A percentile compares a stretch with the other conserved stretches of the same genome.
Conservation (phyloP, 2,113 vertebrate genomes). For the Macrotus californicus region DNA sequence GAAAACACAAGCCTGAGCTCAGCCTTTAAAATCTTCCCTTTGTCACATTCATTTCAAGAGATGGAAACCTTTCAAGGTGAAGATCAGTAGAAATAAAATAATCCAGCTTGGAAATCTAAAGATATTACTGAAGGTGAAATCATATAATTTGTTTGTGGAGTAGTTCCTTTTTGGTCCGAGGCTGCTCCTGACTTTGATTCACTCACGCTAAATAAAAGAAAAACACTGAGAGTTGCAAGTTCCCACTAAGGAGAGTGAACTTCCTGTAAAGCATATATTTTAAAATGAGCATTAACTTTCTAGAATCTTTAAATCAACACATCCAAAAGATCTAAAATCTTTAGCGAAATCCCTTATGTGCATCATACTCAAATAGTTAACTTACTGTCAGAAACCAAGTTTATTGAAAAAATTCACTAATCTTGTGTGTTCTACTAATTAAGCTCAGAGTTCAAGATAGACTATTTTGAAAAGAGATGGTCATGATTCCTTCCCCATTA, state of each 20-base stretch:
- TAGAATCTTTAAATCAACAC: slow-evolving; percentile 24
- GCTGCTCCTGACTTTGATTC: slow-evolving; percentile 46
- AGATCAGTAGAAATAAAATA: slow-evolving; percentile 51
- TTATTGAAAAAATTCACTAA: slow-evolving; percentile 33
- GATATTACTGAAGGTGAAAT: background rate
- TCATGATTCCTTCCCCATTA: background rate
- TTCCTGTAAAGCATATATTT: slow-evolving; percentile 37
- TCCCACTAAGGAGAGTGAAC: slow-evolving; percentile 22
- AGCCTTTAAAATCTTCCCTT: background rate
- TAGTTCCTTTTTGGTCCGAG: slow-evolving; percentile 21
- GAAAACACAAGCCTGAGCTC: background rate
- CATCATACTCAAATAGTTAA: slow-evolving; percentile 35
- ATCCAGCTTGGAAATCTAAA: slow-evolving; percentile 5
- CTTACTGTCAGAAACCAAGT: slow-evolving; percentile 13
- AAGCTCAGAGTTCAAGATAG: slow-evolving; percentile 29
- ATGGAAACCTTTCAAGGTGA: slow-evolving; percentile 46
- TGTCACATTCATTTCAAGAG: slow-evolving; percentile 28
- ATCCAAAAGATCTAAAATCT: background rate
- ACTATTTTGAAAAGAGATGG: slow-evolving; percentile 26
- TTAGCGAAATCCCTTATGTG: background rate
- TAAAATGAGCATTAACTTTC: slow-evolving; percentile 20
- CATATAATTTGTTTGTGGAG: background rate
- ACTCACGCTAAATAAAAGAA: slow-evolving; percentile 40
- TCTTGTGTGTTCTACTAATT: background rate
- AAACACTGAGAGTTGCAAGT: slow-evolving; percentile 3